These are phyloP conservation scores for Tetrax tetrax DNA, from an alignment of 2,113 vertebrate genomes.

Conservation along the genomic window DNA sequence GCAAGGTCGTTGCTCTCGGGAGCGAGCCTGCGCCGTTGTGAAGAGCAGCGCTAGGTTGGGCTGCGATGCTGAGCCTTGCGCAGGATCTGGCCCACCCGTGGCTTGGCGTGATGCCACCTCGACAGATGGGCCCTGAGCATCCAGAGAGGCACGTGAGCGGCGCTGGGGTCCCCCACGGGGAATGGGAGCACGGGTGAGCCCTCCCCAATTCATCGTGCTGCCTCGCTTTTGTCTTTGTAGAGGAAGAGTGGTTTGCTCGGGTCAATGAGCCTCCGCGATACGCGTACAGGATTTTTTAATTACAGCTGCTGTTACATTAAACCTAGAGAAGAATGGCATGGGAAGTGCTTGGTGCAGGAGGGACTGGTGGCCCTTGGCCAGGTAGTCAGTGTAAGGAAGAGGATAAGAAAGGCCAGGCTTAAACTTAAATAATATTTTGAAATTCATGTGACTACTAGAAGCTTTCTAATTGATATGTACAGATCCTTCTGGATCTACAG, in stretches of 20 bases:
- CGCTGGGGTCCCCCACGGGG: background rate
- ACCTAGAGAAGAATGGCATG: background rate
- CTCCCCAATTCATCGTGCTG: fast-evolving
- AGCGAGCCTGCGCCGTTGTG: fast-evolving
- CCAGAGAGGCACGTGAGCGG: background rate
- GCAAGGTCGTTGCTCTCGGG: background rate
- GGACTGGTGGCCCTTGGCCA: background rate
- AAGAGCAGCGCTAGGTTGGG: fast-evolving
- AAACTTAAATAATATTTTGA: background rate
- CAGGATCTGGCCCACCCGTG: background rate
- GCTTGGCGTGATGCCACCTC: background rate
- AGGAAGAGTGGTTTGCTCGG: background rate
- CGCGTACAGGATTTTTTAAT: fast-evolving
- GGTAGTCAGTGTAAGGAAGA: background rate
- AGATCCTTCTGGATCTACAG: background rate
- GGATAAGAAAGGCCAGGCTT: background rate
- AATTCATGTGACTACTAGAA: background rate
- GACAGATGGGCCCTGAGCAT: background rate
- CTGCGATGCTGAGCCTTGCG: background rate
- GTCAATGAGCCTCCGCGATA: fast-evolving
- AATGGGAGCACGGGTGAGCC: fast-evolving
- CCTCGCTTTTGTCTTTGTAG: fast-evolving
- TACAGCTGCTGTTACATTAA: background rate
- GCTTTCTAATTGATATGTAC: background rate
- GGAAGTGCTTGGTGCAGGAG: background rate